Base-by-base conservation (phyloP, 2,113 vertebrate species). In the Motacilla alba region DNA sequence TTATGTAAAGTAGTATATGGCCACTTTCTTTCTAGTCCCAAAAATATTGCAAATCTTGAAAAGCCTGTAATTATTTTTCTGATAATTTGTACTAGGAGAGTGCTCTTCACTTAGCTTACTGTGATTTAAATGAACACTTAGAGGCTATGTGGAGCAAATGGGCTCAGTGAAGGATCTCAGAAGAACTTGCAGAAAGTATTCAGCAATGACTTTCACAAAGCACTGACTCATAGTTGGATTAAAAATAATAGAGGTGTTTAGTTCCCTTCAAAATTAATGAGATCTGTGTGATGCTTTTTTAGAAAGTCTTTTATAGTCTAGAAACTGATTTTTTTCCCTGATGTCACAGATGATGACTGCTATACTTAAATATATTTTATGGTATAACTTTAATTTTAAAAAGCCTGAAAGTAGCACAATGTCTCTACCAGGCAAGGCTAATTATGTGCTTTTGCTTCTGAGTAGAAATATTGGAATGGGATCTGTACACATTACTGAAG, bases 161-260 rank as follows among this genome's bases (percentile, higher is more conserved):
- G 37, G n/a, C 49, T 46, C 22, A 83, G 21, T 46, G 74, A 87
- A 82, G 62, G 50, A 66, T 47, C 21, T 83, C 78, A 89, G 59
- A 93, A 87, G 14, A 94, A 43, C 80, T 75, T 90, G 55, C 63
- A 95, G 66, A 62, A 93, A 89, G 31, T 79, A 43, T 62, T 89
- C 53, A 46, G 74, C 59, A 89, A 82, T 43, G 62, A 89, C 82
- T 95, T 90, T 79, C 79, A 86, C 26, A 79, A 93, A 90, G 41
- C 53, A 76, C 53, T 93, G 92, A 93, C 70, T 96, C 93, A 94
- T 76, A 73, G 63, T 13, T 91, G 74, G 44, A 58, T 60, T 70
- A 2, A 52, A 39, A 85, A 87, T 67, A 58, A 58, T 22, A 52
- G 56, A 74, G 8, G 13, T 59, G 14, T 58, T 95, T 72, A 79